A percentile compares a stretch with the other conserved stretches of the same genome.
These are phyloP conservation scores for Pollimyrus isidori DNA, from an alignment of 2,113 vertebrate species.

Conservation along the genomic window DNA sequence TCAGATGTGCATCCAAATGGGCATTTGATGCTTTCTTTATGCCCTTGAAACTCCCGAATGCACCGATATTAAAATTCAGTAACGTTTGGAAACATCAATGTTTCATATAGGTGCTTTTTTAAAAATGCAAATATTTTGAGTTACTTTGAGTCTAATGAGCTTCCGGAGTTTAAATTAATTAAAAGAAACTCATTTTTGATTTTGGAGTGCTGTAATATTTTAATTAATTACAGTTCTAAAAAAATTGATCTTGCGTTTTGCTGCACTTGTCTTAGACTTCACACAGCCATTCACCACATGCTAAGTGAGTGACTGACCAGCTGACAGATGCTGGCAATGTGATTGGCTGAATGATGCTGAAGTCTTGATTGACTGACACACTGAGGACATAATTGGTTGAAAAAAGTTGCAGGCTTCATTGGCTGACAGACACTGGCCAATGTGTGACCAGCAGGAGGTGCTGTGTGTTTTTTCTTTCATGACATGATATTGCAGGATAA, in stretches of 20 bases:
- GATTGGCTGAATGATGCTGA: not conserved
- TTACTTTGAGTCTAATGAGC: not conserved
- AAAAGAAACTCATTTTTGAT: not conserved
- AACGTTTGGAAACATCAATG: not conserved
- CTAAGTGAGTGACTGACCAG: not conserved
- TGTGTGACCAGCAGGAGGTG: not conserved
- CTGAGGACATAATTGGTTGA: not conserved
- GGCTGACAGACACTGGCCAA: not conserved
- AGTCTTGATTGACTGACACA: not conserved
- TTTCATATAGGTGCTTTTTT: not conserved
- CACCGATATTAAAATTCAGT: not conserved
- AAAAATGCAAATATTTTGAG: not conserved
- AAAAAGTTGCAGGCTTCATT: not conserved
- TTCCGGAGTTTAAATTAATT: not conserved
- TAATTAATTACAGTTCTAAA: not conserved
- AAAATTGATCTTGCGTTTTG: not conserved
- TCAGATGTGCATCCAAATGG: not conserved
- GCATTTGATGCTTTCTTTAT: not conserved
- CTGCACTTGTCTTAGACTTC: not conserved
- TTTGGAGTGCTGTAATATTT: not conserved
- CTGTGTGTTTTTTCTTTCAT: not conserved
- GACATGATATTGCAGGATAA: not conserved
- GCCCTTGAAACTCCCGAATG: not conserved
- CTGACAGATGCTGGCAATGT: not conserved
- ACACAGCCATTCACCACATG: not conserved